Conservation (phyloP, 1,140 invertebrate species). For the Plectrocnemia conspersa region DNA sequence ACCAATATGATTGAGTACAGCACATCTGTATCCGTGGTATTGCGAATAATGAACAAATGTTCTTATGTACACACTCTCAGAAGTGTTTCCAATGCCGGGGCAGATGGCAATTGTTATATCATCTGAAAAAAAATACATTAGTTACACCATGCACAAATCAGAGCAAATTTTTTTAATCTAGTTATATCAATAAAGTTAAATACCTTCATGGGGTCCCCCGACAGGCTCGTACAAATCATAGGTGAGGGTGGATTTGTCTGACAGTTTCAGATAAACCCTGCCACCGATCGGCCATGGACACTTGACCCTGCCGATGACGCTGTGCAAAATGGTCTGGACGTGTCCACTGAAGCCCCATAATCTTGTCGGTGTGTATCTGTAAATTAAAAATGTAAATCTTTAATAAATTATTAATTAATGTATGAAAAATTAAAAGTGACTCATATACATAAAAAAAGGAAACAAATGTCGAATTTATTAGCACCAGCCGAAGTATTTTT, state of each 20-base stretch:
- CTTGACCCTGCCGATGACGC: constrained; percentile 77
- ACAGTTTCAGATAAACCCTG: constrained; percentile 64
- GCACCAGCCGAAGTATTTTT: no score
- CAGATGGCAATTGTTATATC: constrained; percentile 85
- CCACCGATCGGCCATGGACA: constrained; percentile 83
- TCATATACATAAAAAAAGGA: no score
- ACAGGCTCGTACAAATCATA: constrained; percentile 88
- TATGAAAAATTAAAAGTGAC: no score
- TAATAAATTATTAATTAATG: constrained; percentile 1
- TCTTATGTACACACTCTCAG: constrained; percentile 87
- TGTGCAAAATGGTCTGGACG: constrained; percentile 87
- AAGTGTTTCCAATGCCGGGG: constrained; percentile 90
- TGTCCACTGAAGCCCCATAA: constrained; percentile 93
- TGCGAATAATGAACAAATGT: constrained; percentile 89
- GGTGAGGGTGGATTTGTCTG: constrained; percentile 82
- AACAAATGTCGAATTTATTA: no score
- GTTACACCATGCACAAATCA: background rate
- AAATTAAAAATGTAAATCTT: constrained; percentile 40
- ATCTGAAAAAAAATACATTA: constrained; percentile 53
- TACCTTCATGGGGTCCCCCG: constrained; percentile 61
- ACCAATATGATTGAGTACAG: constrained; percentile 93
- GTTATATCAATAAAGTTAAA: constrained; percentile 20
- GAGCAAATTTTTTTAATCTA: background rate
- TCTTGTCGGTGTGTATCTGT: constrained; percentile 82
- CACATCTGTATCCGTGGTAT: constrained; percentile 82